Evolutionary conservation across 2,888 invertebrate species (phyloP).

Genomic region (Salticus scenicus): DNA sequence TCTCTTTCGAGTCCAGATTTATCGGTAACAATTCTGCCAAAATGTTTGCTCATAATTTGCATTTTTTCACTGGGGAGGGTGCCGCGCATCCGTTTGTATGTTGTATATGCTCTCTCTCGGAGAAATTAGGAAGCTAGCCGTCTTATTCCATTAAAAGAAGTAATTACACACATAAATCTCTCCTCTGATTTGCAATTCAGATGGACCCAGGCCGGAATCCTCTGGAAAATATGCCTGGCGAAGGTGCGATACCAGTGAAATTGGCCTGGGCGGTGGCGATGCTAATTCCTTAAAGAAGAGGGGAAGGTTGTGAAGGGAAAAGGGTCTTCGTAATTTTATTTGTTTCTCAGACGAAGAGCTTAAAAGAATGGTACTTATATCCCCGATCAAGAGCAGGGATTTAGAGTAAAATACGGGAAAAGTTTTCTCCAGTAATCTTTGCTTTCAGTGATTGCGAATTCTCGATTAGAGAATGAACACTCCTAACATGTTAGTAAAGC

Average conservation of each 20-base stretch:
- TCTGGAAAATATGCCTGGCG: not conserved
- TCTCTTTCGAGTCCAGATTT: constrained; percentile 44
- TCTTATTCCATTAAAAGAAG: constrained; percentile 69
- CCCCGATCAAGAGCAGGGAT: constrained; percentile 40
- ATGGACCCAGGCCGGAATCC: constrained; percentile 28
- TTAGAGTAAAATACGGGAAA: constrained; percentile 14
- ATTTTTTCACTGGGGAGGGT: constrained; percentile 57
- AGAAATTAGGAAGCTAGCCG: constrained; percentile 64
- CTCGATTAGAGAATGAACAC: constrained; percentile 44
- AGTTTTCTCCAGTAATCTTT: constrained; percentile 42
- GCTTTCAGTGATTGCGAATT: constrained; percentile 49
- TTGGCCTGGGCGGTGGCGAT: constrained; percentile 1
- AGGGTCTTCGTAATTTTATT: constrained; percentile 47
- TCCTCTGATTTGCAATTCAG: constrained; percentile 65
- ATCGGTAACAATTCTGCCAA: constrained; percentile 64
- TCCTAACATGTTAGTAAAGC: constrained; percentile 15
- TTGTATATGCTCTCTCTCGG: constrained; percentile 4
- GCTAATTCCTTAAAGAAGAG: not conserved
- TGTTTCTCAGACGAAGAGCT: constrained; percentile 29
- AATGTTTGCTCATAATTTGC: constrained; percentile 68
- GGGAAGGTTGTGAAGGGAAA: not conserved
- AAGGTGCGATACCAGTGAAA: constrained; percentile 15
- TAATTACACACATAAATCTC: constrained; percentile 67
- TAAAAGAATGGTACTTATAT: constrained; percentile 11
- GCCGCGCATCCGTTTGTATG: not conserved